These are phyloP conservation scores for Sycophila texana DNA, from an alignment of 2,888 invertebrate species.

Conservation along the genomic window DNA sequence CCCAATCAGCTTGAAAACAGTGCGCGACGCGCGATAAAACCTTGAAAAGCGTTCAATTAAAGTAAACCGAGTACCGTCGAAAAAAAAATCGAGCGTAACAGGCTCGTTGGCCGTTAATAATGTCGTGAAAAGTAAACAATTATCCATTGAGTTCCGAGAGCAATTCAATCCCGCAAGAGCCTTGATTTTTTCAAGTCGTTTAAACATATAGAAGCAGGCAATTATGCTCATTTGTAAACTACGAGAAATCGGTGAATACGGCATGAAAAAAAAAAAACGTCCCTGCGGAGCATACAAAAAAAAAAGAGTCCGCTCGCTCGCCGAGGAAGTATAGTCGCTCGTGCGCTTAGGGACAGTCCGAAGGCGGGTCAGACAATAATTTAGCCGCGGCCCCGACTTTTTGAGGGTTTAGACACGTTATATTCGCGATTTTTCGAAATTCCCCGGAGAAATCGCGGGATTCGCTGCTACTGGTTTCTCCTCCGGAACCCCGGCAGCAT, in stretches of 20 bases:
- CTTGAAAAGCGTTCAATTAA: too few species aligned
- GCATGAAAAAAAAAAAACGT: slow-evolving; percentile 27
- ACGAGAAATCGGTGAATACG: slow-evolving; percentile 36
- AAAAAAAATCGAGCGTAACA: too few species aligned
- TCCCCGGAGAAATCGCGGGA: slow-evolving; percentile 74
- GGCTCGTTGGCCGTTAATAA: not conserved
- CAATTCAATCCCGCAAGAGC: slow-evolving; percentile 10
- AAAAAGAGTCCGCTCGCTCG: slow-evolving; percentile 20
- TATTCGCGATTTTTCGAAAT: slow-evolving; percentile 69
- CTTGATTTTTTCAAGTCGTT: slow-evolving; percentile 33
- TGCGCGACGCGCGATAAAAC: too few species aligned
- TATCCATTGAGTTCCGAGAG: not conserved
- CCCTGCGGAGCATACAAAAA: slow-evolving; percentile 57
- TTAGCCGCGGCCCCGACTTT: slow-evolving; percentile 59
- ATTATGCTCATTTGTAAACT: slow-evolving; percentile 20
- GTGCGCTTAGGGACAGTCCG: not conserved
- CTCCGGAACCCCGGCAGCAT: slow-evolving; percentile 47
- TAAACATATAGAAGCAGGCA: not conserved
- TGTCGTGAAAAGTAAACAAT: slow-evolving; percentile 3
- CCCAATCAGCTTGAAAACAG: too few species aligned
- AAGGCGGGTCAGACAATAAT: slow-evolving; percentile 59
- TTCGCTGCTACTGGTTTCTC: slow-evolving; percentile 60
- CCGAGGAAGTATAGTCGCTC: slow-evolving; percentile 17
- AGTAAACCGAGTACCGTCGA: too few species aligned
- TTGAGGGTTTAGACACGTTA: slow-evolving; percentile 65